Conservation (phyloP, 2,113 vertebrate species). For the Saccopteryx bilineata region DNA sequence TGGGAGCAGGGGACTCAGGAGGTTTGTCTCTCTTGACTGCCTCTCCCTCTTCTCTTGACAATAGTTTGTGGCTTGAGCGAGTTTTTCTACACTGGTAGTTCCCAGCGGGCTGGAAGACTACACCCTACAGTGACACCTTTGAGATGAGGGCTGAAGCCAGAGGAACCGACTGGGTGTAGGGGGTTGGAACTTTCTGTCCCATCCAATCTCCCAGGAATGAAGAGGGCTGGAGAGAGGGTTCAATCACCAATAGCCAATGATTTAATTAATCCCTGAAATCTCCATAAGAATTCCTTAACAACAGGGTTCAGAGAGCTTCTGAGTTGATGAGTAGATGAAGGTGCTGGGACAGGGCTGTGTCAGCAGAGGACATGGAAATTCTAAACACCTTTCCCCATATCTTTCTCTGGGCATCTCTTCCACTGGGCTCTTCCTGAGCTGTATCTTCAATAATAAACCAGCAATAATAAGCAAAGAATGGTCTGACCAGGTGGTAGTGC, state of each 20-base stretch:
- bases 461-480: background rate
- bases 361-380: background rate
- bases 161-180: background rate
- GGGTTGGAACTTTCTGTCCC: background rate
- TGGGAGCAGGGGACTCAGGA: too few relatives aligned
- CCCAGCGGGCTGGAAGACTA: too few relatives aligned
- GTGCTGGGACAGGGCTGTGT: fast-evolving
- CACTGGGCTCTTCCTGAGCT: background rate
- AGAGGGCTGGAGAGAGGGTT: background rate
- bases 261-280: background rate
- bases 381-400: too few relatives aligned
- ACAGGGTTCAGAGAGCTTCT: background rate
- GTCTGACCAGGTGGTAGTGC: too few relatives aligned
- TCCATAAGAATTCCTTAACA: background rate
- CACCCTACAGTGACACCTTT: background rate
- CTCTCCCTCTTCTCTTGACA: too few relatives aligned
- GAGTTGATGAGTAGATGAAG: too few relatives aligned
- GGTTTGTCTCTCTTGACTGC: too few relatives aligned
- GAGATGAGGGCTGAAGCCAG: background rate
- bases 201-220: background rate
- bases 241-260: background rate
- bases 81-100: too few relatives aligned
- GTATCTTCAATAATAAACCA: background rate
- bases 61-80: too few relatives aligned
- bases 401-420: background rate